Evolutionary conservation across 1,140 invertebrate species (phyloP).

Genomic region (Leptonema lineaticorne): DNA sequence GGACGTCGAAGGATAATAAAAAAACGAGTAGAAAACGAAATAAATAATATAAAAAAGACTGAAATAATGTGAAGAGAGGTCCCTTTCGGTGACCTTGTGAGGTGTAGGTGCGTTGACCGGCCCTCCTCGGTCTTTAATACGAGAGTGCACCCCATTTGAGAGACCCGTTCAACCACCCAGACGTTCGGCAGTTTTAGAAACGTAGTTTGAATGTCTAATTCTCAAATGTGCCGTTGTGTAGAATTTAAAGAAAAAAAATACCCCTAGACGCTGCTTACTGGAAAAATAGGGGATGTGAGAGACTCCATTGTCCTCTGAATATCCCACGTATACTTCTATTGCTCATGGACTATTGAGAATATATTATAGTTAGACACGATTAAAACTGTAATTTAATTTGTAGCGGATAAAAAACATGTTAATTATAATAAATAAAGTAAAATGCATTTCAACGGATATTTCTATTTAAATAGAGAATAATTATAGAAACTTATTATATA

Average conservation of each 20-base stretch:
- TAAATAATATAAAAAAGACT: background rate
- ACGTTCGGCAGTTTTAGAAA: background rate
- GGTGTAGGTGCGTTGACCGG: slow-evolving; percentile 20
- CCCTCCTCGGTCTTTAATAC: background rate
- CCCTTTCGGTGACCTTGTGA: slow-evolving; percentile 23
- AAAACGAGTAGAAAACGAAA: background rate
- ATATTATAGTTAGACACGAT: too few relatives aligned
- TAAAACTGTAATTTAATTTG: too few relatives aligned
- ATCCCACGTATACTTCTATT: too few relatives aligned
- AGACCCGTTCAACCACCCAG: background rate
- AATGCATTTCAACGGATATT: background rate
- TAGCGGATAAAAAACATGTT: too few relatives aligned
- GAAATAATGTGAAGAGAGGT: slow-evolving; percentile 13
- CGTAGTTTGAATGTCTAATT: background rate
- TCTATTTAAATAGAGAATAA: too few relatives aligned
- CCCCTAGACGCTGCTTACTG: too few relatives aligned
- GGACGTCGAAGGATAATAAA: background rate
- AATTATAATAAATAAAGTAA: background rate
- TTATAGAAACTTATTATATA: too few relatives aligned
- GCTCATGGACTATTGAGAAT: too few relatives aligned
- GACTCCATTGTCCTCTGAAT: too few relatives aligned
- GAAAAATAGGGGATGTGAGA: too few relatives aligned
- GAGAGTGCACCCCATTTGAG: background rate
- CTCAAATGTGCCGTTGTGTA: too few relatives aligned
- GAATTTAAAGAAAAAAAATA: too few relatives aligned